Evolutionary conservation across 2,797 vertebrate species (phyloP), one percentile per base, ranked within the genome.

Genomic region (Mormyrus hasselquistii): DNA sequence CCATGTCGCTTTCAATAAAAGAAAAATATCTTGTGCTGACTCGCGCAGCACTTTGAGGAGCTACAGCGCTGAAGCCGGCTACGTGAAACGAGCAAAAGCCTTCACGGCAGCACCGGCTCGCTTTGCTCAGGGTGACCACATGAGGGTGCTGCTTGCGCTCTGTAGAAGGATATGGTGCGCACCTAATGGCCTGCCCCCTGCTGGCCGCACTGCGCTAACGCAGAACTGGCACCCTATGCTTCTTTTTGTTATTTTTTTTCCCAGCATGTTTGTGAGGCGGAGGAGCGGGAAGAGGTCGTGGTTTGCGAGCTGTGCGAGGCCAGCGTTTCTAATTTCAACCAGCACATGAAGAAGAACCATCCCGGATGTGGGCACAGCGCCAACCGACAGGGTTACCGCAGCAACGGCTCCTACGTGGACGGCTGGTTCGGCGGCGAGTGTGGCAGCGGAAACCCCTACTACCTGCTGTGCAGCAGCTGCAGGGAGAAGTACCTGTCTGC

Each of bases 391-490:
- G 98, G 98, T 47, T 99, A 99, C 90, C 98, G 98, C 8, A 99
- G 98, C 94, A 99, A 99, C 1, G 98, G 98, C 89, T 99, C 98
- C 84, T 99, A 99, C 0, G 98, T 99, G 52, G 98, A 99, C 3
- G 98, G 98, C 88, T 99, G 98, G 98, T 99, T 99, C 0, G 98
- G 98, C 0, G 98, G 98, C 0, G 98, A 99, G 94, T 99, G 98
- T 1, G 98, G 98, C 34, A 99, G 98, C 0, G 98, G 98, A 0
- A 99, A 99, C 92, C 98, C 98, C 0, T 99, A 99, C 92, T 99
- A 99, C 93, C 94, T 99, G 44, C 93, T 99, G 0, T 99, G 98
- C 7, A 97, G 97, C 1, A 94, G 95, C 95, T 99, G 98, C 95
- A 95, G 98, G 14, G 98, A 99, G 89, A 99, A 98, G 34, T 99